phyloP scores from a whole-genome alignment of 2,113 vertebrate genomes.

The Urocynchramus pylzowi region DNA sequence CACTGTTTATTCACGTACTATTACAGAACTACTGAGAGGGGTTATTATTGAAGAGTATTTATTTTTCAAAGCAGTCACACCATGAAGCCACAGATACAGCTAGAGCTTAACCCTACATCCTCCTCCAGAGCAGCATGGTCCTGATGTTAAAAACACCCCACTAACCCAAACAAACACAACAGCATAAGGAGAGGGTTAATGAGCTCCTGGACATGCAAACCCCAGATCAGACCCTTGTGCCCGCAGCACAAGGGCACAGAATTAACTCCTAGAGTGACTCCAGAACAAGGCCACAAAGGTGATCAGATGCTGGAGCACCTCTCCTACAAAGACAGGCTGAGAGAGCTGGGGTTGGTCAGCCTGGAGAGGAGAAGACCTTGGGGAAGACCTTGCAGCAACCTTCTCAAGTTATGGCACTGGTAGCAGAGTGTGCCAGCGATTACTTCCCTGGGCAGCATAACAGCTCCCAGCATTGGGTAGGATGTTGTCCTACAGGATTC shows the following conservation, averaged over 20 bases:
- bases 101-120: not conserved
- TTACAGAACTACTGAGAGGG: not conserved
- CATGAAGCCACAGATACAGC: not conserved
- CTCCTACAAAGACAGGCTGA: not conserved
- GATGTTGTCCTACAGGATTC: not conserved
- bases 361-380: not conserved
- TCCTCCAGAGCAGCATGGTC: not conserved
- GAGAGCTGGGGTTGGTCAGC: not conserved
- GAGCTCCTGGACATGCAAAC: not conserved
- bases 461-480: not conserved
- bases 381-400: not conserved
- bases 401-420: not conserved
- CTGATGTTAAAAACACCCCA: not conserved
- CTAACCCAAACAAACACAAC: not conserved
- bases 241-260: not conserved
- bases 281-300: not conserved
- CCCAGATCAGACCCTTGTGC: accelerated
- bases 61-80: not conserved
- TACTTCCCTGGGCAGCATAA: not conserved
- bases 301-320: not conserved
- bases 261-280: not conserved
- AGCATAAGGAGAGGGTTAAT: not conserved
- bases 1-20: not conserved
- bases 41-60: slow-evolving; percentile 12
- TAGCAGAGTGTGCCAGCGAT: not conserved